Base-by-base conservation (phyloP, 1,140 invertebrate species). In the Belonocnema kinseyi region DNA sequence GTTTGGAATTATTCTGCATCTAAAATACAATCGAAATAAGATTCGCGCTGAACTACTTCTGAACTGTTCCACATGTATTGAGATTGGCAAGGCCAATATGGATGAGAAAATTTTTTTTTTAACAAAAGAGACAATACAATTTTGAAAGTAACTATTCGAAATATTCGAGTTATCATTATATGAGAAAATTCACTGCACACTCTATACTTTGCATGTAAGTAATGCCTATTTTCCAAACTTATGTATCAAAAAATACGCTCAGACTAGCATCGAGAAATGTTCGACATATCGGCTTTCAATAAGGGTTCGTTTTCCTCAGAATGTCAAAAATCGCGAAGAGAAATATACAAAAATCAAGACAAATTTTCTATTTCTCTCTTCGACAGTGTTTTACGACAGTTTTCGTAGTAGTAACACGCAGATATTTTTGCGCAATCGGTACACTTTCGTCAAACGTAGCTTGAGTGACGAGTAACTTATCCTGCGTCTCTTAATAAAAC, bases 201-300 rank as follows among this genome's bases (percentile, higher is more conserved):
- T 95, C 95, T 96, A 95, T 95, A 96, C 95, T 96, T 96, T 95
- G 95, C 95, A 96, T 95, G 94, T 95, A 95, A 96, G 93, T 95
- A 95, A 95, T 95, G 95, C 94, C 93, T 93, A 94, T 95, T 94
- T 94, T 94, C 94, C 93, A 93, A 91, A 89, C 80, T 85, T 80
- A 85, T 88, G 81, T 82, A 84, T 84, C 61, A 76, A 82, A 82
- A 79, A 66, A 52, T 21, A 66, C 26, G 33, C 33, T 66, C 61
- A 21, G 61, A 66, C 61, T 91, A 88, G 85, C 88, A 66, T 84
- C 88, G 86, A 90, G 85, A 88, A 80, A 46, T 46, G 87, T 87
- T 61, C 61, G 12, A 78, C 26, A 76, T 46, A 19, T 16, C 19
- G 26, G 54, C 33, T 53, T 56, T 66, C 61, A 21, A 58, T 58